Evolutionary conservation across 2,113 vertebrate genomes (phyloP), one percentile per base, ranked within the genome.

Genomic region (Pomatostomus ruficeps): DNA sequence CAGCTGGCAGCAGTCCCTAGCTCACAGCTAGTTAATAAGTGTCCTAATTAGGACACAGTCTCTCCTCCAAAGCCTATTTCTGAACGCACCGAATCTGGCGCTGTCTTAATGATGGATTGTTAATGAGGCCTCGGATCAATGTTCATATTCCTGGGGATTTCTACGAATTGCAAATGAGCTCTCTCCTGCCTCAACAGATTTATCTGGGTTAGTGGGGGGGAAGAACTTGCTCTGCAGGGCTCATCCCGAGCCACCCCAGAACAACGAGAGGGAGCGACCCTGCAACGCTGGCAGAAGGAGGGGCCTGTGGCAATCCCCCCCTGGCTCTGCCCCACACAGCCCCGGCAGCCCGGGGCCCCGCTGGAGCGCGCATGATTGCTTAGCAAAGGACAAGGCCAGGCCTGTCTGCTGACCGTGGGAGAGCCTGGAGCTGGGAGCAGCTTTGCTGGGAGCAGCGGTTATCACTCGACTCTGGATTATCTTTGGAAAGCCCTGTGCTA

Each of bases 81-180:
- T 93, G 94, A 94, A 67, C 14, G 55, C 78, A 26, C 83, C 7
- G 61, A 96, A 82, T 82, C 73, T 22, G 67, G 36, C 23, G 33
- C 90, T 94, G 93, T 90, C 91, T 91, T 93, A 95, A 89, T 93
- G 94, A 95, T 24, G 81, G 88, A 72, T 90, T 23, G 84, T 68
- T 97, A 97, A 97, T 36, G 85, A 96, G 97, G 91, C 79, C 92
- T 91, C 75, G 29, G 91, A 94, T 93, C 89, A 88, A 84, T n/a
- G 82, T n/a, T 93, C 73, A 51, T 83, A 88, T 95, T 96, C 87
- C 93, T 90, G 85, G 96, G 95, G 93, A 95, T 93, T 96, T 96
- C 87, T 74, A 58, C 46, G 55, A 76, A 94, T 88, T 68, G 78
- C 93, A 96, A 77, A 96, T 43, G 54, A 95, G 92, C 75, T 75